Base-by-base conservation (phyloP, 2,113 vertebrate genomes). In the Lynx canadensis region DNA sequence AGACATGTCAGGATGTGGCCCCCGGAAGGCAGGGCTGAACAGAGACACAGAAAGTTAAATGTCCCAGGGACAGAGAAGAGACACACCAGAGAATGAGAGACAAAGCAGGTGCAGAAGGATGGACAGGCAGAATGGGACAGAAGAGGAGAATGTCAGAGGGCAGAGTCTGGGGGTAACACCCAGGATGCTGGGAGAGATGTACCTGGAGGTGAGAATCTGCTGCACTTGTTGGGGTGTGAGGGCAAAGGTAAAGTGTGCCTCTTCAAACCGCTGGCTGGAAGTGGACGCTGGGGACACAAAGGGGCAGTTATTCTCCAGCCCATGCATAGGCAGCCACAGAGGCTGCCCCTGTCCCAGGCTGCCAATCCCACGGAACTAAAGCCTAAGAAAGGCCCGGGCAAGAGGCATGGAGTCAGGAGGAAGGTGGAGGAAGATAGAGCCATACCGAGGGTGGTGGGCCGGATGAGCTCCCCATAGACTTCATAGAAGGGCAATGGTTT, bases 121-220 rank as follows among this genome's bases (percentile, higher is more conserved):
- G 14, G 50, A 78, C 1, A 50, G 50, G 79, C 21, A 41, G 63
- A 45, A 5, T 4, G 69, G 29, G 25, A 86, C 25, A 85, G 79
- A 81, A 55, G 14, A 94, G 45, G 57, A 88, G 41, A 74, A 4
- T 69, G 33, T 15, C 31, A 45, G 79, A 52, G n/a, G 57, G 38
- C 15, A 31, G 41, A 89, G 71, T 3, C 38, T 14, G 16, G 66
- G 74, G 45, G 11, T 63, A 14, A 52, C 8, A 31, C 27, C 31
- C 12, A 4, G 36, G 57, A 15, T 12, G 18, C n/a, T 41, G 27
- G 36, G 29, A 23, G 8, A 55, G 13, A 18, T 0, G 9, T 83
- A 99, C 99, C 99, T 98, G 91, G 99, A 99, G 0, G 98, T 97
- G 73, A 99, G 98, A 60, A 99, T 98, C 97, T 99, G 99, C 41